Evolutionary conservation across 1,140 invertebrate species (phyloP).

Genomic region (Eurosta solidaginis): DNA sequence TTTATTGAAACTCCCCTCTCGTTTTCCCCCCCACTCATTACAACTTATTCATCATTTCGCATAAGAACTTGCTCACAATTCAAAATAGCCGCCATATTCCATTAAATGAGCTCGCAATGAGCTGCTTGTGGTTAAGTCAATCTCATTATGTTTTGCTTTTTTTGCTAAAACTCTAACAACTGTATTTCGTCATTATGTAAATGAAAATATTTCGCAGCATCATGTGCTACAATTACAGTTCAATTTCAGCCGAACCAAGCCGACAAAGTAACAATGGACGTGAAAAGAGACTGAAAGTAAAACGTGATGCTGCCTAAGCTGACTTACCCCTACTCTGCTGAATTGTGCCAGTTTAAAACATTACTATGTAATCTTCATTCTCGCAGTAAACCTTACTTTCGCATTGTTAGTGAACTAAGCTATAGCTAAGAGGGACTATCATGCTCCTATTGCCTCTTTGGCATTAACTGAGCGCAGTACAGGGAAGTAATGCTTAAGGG

Average conservation of each 20-base stretch:
- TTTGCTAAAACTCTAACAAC: not conserved
- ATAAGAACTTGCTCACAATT: not conserved
- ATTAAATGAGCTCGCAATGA: not conserved
- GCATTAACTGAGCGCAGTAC: too few species aligned
- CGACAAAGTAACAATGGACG: constrained; percentile 14
- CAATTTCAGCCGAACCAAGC: constrained; percentile 4
- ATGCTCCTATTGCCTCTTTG: too few species aligned
- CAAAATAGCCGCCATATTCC: constrained; percentile 3
- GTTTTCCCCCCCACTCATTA: too few species aligned
- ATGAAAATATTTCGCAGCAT: constrained; percentile 9
- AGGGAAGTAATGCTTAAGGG: too few species aligned
- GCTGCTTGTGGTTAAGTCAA: not conserved
- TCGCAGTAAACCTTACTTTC: too few species aligned
- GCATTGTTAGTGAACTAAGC: too few species aligned
- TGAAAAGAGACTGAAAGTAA: not conserved
- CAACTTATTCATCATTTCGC: constrained; percentile 13
- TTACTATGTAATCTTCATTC: too few species aligned
- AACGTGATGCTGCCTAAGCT: not conserved
- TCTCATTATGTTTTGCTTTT: not conserved
- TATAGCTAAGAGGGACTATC: too few species aligned
- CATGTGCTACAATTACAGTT: constrained; percentile 14
- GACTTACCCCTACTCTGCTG: not conserved
- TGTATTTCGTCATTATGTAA: not conserved
- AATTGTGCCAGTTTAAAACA: too few species aligned
- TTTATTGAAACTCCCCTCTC: too few species aligned